Base-by-base conservation (phyloP, 2,888 invertebrate species). In the Pheosia gnoma region DNA sequence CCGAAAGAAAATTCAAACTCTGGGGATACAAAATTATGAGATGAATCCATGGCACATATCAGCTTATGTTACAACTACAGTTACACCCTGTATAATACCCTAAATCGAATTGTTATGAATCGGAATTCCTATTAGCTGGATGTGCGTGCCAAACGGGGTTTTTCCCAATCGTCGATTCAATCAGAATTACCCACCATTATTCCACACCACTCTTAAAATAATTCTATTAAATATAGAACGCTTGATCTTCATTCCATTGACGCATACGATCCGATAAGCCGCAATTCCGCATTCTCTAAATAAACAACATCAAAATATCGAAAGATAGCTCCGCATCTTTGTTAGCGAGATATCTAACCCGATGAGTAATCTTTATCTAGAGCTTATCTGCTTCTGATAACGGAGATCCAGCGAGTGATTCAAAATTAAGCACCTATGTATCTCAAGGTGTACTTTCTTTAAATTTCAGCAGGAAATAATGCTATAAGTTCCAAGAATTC, bases 371-470 rank as follows among this genome's bases (percentile, higher is more conserved):
- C 37, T 37, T 4, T 55, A 39, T 55, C 55, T 54, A 39, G 39
- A 39, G n/a, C 55, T 39, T 13, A 54, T 54, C 36, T 57, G n/a
- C 43, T 39, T 9, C 38, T 47, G 58, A 57, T 8, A 51, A n/a
- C 13, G 11, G 1, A 37, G 38, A 38, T 36, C 11, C 4, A 6
- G 11, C n/a, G 3, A n/a, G 5, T 47, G n/a, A 47, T n/a, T n/a
- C n/a, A 11, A 47, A n/a, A 47, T n/a, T 5, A 11, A 9, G 5
- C 4, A 47, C 4, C 5, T 47, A n/a, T 10, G 45, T 45, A 25
- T 25, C 25, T 2, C 2, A 25, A 25, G 25, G 25, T 25, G 25
- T 25, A 25, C 25, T 25, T 25, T 25, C 25, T 2, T 0, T 25
- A 2, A 25, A 49, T 49, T 39, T 49, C 0, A 45, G 36, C 1